Percentiles rank a stretch among this genome's conserved stretches.
Conservation (phyloP, 2,797 vertebrate species). For the Leucoraja ocellata region DNA sequence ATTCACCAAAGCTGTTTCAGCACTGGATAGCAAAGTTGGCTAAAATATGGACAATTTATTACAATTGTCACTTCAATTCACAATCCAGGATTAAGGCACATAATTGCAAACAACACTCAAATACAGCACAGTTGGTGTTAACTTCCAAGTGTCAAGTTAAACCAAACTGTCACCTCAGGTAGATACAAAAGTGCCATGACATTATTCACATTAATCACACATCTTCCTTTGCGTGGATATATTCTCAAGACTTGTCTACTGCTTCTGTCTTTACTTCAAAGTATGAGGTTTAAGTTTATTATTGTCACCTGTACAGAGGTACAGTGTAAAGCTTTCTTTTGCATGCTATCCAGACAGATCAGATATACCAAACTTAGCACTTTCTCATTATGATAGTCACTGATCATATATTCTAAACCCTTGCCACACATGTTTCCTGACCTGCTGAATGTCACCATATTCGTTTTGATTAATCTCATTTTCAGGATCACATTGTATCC, state of each 20-base stretch:
- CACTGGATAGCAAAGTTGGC: background rate
- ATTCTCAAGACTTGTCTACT: too few relatives aligned
- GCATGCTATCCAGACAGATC: too few relatives aligned
- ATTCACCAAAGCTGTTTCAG: background rate
- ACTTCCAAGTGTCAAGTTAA: background rate
- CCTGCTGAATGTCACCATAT: background rate
- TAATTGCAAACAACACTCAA: background rate
- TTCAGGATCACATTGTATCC: background rate
- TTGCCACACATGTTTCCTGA: background rate
- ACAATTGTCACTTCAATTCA: background rate
- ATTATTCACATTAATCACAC: background rate
- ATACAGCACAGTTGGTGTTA: background rate
- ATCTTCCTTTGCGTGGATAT: background rate
- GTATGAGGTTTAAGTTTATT: too few relatives aligned
- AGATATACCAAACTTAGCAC: background rate
- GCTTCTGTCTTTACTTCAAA: background rate
- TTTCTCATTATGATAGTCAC: background rate
- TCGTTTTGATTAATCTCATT: background rate
- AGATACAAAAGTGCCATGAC: background rate
- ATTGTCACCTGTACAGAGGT: too few relatives aligned
- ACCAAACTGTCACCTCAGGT: background rate
- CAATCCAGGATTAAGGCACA: background rate
- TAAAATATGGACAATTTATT: background rate
- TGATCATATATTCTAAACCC: background rate
- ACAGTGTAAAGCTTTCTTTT: too few relatives aligned